Base-by-base conservation (phyloP, 2,797 vertebrate genomes). In the Botia kubotai region DNA sequence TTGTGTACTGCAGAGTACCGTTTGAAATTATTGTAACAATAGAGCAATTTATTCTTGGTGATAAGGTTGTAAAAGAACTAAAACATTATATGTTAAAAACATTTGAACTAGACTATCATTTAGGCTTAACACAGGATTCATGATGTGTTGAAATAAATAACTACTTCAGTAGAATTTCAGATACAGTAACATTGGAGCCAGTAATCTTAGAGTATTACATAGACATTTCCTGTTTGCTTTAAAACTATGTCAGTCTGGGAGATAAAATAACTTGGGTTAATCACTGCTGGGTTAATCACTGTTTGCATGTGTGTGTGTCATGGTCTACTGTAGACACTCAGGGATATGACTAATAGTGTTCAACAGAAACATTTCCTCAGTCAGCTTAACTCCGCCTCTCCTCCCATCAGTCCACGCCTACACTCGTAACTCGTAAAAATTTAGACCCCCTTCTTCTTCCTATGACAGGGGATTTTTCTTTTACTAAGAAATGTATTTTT, bases 221-320 rank as follows among this genome's bases (percentile, higher is more conserved):
- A 63, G 71, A 65, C 33, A 67, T 67, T 80, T 80, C 78, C 78
- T 80, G 78, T 80, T 80, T 66, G 6, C 33, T 55, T 14, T 73
- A 12, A 33, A 73, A 63, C 21, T 57, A n/a, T 72, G 57, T 2
- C 10, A 80, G 78, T 73, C 70, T 58, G 62, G 6, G 48, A 58
- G 21, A 48, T 67, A 46, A 63, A 57, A 58, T 66, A 10, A 10
- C 5, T 6, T 16, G 16, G 10, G 60, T n/a, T n/a, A 53, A 55
- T 65, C 13, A 6, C 5, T 6, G 58, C 0, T 48, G 36, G 23
- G 7, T 72, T 48, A 67, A 46, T 72, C 70, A 66, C 29, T 67
- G 58, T 73, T 6, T 73, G 57, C 19, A 0, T 68, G 50, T 57
- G 5, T 33, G 55, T 60, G 63, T 66, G 70, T 79, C 77, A 80